phyloP scores from a whole-genome alignment of 2,888 invertebrate genomes.

The Orgyia antiqua region DNA sequence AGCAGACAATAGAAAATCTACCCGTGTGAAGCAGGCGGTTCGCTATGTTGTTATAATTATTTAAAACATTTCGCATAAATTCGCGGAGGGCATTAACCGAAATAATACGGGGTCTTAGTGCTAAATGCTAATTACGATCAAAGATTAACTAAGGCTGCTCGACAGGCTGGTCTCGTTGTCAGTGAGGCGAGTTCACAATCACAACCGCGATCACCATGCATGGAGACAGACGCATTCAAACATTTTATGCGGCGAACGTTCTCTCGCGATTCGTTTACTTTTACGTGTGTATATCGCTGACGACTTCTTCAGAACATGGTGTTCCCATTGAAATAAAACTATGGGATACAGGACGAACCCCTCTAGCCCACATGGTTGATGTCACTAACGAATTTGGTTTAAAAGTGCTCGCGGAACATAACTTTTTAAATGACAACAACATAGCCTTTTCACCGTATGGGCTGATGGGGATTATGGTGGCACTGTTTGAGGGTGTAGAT shows the following conservation, averaged over 20 bases:
- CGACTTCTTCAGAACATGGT: conserved; percentile 42
- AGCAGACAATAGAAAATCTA: too few relatives aligned
- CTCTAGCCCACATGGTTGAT: conserved; percentile 87
- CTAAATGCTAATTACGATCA: conserved; percentile 57
- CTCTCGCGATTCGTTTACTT: conserved; percentile 28
- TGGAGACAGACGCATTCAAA: conserved; percentile 45
- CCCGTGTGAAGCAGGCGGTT: too few relatives aligned
- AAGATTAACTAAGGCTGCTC: conserved; percentile 49
- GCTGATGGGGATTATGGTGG: conserved; percentile 86
- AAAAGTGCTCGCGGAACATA: conserved; percentile 83
- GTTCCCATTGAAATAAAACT: conserved; percentile 65
- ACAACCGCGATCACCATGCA: conserved; percentile 61
- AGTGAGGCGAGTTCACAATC: conserved; percentile 37
- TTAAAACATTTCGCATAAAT: too few relatives aligned
- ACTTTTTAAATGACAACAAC: conserved; percentile 86
- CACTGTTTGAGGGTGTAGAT: conserved; percentile 87
- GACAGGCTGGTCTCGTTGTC: conserved; percentile 14
- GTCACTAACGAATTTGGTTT: conserved; percentile 86
- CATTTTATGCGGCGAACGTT: conserved; percentile 18
- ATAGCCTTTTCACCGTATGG: conserved; percentile 92
- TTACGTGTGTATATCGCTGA: conserved; percentile 28
- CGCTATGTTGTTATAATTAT: too few relatives aligned
- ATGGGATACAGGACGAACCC: conserved; percentile 71
- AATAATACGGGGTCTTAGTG: conserved; percentile 40
- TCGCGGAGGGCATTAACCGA: conserved; percentile 69